Conservation (phyloP, 2,888 invertebrate genomes). For the Cephonodes hylas region DNA sequence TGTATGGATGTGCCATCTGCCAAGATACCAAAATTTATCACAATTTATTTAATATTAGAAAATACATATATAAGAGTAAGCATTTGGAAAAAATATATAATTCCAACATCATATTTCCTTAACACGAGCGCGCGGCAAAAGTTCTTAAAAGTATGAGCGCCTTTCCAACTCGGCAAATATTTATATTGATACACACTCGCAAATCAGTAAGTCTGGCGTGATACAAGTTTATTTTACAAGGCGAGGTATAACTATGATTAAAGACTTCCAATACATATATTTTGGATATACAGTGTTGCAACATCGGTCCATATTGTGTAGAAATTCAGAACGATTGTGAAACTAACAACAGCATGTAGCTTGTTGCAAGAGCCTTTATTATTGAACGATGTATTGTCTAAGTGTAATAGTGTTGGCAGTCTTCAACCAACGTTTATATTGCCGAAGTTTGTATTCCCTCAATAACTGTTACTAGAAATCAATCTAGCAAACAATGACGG, state of each 20-base stretch:
- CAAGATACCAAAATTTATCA: no score
- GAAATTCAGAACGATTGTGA: not conserved
- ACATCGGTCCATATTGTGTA: not conserved
- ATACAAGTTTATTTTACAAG: not conserved
- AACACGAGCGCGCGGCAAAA: not conserved
- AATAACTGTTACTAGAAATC: constrained; percentile 1
- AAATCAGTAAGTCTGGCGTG: not conserved
- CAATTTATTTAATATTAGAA: no score
- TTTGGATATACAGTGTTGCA: no score
- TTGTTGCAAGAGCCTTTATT: not conserved
- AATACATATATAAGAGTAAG: no score
- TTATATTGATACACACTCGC: not conserved
- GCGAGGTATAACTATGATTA: not conserved
- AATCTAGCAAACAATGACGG: not conserved
- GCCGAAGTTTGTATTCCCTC: not conserved
- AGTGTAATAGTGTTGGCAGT: not conserved
- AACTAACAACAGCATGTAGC: not conserved
- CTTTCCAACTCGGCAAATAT: not conserved
- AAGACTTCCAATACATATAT: no score
- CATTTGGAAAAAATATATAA: not conserved
- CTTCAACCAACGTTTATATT: not conserved
- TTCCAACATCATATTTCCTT: not conserved
- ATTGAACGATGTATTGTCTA: not conserved
- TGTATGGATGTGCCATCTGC: no score
- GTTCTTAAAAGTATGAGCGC: not conserved